phyloP scores from a whole-genome alignment of 1,140 invertebrate genomes.

The Hypsibius dujardini region DNA sequence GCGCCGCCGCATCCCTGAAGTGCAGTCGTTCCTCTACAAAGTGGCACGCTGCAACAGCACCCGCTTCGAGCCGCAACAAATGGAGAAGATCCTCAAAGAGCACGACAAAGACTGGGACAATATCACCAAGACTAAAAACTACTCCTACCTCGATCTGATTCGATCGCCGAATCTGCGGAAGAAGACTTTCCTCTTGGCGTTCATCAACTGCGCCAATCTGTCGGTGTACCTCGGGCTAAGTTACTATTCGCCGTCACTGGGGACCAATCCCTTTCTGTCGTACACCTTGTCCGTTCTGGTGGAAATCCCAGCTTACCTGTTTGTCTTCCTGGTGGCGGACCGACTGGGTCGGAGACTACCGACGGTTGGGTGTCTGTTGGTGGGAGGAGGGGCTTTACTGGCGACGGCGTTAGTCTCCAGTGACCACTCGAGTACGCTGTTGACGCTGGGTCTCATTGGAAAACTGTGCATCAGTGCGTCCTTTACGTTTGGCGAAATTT shows the following conservation, averaged over 20 bases:
- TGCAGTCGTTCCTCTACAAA: constrained; percentile 52
- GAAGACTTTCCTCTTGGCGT: not conserved
- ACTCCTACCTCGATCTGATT: not conserved
- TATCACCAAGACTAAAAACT: constrained; percentile 41
- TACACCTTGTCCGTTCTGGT: constrained; percentile 65
- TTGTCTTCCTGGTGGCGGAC: not conserved
- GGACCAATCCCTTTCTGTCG: constrained; percentile 61
- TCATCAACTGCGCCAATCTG: constrained; percentile 4
- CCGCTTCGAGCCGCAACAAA: not conserved
- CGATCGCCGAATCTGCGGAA: constrained; percentile 3
- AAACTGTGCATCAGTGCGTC: constrained; percentile 9
- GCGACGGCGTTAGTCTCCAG: not conserved
- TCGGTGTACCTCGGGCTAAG: constrained; percentile 63
- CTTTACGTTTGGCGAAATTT: constrained; percentile 1
- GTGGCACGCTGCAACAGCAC: constrained; percentile 54
- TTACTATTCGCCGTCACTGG: constrained; percentile 68
- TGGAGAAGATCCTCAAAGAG: not conserved
- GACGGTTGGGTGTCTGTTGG: not conserved
- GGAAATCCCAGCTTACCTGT: constrained; percentile 42
- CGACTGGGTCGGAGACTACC: not conserved
- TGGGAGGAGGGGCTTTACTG: not conserved
- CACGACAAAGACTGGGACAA: constrained; percentile 66
- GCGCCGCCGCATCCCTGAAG: constrained; percentile 56
- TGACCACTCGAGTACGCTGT: not conserved
- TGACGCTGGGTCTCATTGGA: not conserved